These are phyloP conservation scores for Malacoraja senta DNA, from an alignment of 2,797 vertebrate species.

Conservation along the genomic window DNA sequence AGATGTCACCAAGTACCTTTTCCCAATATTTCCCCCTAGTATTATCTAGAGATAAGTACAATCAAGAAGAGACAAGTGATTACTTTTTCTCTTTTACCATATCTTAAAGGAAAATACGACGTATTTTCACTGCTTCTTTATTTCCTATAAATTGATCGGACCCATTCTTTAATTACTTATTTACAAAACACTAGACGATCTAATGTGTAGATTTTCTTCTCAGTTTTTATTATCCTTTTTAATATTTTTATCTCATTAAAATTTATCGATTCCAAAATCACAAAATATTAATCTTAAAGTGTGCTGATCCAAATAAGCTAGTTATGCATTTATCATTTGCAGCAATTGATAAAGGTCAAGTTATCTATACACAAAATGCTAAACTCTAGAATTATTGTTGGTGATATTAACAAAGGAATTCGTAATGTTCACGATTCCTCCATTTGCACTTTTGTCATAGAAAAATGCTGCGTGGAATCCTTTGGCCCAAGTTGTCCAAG, in stretches of 20 bases:
- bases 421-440: not conserved
- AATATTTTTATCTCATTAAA: not conserved
- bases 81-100: no score
- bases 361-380: not conserved
- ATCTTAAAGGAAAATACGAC: no score
- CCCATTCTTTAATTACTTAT: no score
- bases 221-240: not conserved
- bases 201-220: not conserved
- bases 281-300: not conserved
- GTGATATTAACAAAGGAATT: not conserved
- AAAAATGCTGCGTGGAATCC: no score
- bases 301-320: not conserved
- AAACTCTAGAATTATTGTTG: not conserved
- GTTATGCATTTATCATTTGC: not conserved
- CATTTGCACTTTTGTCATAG: not conserved
- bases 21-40: no score
- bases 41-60: no score
- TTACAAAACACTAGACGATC: not conserved
- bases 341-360: not conserved
- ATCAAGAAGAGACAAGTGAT: no score
- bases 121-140: no score
- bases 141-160: no score
- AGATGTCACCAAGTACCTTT: no score
- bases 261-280: not conserved
- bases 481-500: no score